Evolutionary conservation across 1,140 invertebrate species (phyloP), one percentile per base, ranked within the genome.

Genomic region (Tenebrio molitor): DNA sequence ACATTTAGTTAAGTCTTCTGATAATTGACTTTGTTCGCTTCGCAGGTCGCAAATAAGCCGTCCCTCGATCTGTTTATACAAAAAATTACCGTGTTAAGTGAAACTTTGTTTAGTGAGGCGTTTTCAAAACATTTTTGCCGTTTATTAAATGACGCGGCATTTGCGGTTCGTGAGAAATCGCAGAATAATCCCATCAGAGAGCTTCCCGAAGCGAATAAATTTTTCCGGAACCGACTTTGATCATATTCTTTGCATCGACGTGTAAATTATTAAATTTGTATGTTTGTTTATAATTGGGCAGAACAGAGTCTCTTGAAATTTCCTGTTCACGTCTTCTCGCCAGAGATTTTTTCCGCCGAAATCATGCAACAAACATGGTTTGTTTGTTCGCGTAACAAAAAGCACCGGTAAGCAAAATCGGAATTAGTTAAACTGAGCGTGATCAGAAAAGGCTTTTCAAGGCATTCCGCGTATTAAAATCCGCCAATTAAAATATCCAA

Each of bases 371-470:
- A 58, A 58, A 58, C 23, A 58, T 58, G 10, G 50, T 23, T 58
- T 58, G 50, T 58, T 58, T 58, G 50, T 34, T 58, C 50, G 14
- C 15, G 50, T 58, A 58, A 58, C 50, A 58, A 33, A 58, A 58
- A 58, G 50, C 50, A 33, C n/a, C 50, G 50, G 50, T 58, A 58
- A 58, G 50, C 50, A 29, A 29, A 25, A 33, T 58, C 50, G 23
- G 50, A 58, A 58, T 58, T 58, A 58, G 50, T 58, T 58, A 25
- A 58, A 58, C 50, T 58, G 50, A 58, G 50, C 50, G 50, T 58
- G 50, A 58, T 58, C 50, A 23, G 50, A 58, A 58, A 58, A 58
- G 23, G 50, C 50, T 58, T 58, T 58, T 58, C 23, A 58, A 58
- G 50, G 50, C 50, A 58, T 58, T 58, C 50, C 23, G 50, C 23